A percentile compares a stretch with the other conserved stretches of the same genome.
These are phyloP conservation scores for Aelia acuminata DNA, from an alignment of 2,888 invertebrate genomes.

Conservation along the genomic window DNA sequence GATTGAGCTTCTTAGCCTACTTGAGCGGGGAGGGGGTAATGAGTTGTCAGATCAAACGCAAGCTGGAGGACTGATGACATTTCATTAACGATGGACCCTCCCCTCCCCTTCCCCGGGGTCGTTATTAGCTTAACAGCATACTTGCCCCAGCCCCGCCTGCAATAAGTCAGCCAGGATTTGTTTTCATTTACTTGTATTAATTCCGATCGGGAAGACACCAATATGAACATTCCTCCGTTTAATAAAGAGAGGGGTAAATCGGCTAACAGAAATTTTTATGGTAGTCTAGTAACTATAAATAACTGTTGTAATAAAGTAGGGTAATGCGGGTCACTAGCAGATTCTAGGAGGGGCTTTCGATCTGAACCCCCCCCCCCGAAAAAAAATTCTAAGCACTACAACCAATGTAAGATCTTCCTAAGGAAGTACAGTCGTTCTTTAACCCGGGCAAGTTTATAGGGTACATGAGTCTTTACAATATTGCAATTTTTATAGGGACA, in stretches of 20 bases:
- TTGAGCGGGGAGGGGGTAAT: not conserved
- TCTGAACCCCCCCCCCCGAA: too few species aligned
- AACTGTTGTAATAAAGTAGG: not conserved
- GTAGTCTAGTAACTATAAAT: not conserved
- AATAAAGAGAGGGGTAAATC: not conserved
- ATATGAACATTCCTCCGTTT: not conserved
- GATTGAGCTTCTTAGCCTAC: not conserved
- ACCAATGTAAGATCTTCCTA: too few species aligned
- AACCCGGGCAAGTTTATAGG: too few species aligned
- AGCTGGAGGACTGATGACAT: slow-evolving; percentile 32
- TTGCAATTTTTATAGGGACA: too few species aligned
- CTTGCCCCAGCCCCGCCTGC: not conserved
- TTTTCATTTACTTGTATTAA: slow-evolving; percentile 39
- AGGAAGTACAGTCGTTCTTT: too few species aligned
- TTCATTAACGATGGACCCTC: slow-evolving; percentile 27
- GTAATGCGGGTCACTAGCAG: too few species aligned
- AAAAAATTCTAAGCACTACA: too few species aligned
- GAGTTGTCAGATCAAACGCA: slow-evolving; percentile 36
- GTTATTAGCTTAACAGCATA: slow-evolving; percentile 34
- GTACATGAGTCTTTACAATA: too few species aligned
- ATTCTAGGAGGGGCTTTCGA: too few species aligned
- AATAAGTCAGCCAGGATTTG: slow-evolving; percentile 44
- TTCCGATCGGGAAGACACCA: slow-evolving; percentile 33
- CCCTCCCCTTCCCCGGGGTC: not conserved
- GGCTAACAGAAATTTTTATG: not conserved